phyloP scores from a whole-genome alignment of 2,797 vertebrate species.

The Bradypus variegatus region DNA sequence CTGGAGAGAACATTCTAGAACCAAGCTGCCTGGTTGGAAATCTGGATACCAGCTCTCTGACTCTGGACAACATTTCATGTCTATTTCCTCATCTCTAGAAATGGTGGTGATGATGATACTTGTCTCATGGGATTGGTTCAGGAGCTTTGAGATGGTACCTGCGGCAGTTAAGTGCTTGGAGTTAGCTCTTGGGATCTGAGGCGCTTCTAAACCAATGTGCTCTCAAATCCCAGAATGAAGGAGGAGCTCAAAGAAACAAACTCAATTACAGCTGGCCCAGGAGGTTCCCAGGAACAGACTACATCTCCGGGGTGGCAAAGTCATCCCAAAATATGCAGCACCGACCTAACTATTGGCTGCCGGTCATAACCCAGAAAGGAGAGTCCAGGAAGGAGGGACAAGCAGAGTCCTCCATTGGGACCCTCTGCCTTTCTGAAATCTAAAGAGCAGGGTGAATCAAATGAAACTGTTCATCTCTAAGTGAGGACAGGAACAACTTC shows the following conservation, averaged over 20 bases:
- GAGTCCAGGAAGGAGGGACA: accelerated
- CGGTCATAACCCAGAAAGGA: not conserved
- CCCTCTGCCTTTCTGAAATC: not conserved
- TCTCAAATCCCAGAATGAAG: not conserved
- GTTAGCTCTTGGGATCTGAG: not conserved
- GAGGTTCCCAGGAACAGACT: not conserved
- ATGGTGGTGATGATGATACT: not conserved
- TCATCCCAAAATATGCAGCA: not conserved
- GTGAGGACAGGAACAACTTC: not conserved
- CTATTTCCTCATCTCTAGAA: not conserved
- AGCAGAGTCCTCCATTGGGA: too few relatives aligned
- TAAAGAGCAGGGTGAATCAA: not conserved
- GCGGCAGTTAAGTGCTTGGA: not conserved
- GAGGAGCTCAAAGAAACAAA: not conserved
- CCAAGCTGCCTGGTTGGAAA: not conserved
- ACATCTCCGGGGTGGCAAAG: not conserved
- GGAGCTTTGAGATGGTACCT: not conserved
- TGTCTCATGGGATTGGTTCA: not conserved
- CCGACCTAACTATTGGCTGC: not conserved
- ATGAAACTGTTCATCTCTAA: not conserved
- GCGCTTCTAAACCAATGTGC: not conserved
- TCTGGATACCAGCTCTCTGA: not conserved
- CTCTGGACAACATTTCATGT: not conserved
- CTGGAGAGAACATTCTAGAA: not conserved
- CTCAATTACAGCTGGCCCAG: not conserved